Conservation (phyloP, 2,888 invertebrate species). For the Nudaria mundana region DNA sequence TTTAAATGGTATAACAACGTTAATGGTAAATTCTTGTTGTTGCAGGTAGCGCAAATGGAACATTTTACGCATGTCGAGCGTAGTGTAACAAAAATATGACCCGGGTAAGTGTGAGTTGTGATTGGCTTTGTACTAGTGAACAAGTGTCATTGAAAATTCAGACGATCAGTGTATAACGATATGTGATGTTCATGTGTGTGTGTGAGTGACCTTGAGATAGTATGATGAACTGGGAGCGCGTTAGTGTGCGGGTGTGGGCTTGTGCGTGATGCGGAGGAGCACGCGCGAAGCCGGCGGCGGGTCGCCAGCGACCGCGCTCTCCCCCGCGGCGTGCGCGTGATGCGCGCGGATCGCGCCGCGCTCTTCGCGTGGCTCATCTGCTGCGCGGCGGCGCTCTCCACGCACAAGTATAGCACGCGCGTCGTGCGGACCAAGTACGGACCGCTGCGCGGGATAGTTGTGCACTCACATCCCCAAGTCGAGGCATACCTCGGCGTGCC, state of each 20-base stretch:
- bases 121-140: constrained; percentile 16
- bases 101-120: constrained; percentile 54
- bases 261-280: constrained; percentile 58
- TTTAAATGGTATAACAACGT: too few relatives aligned
- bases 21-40: too few relatives aligned
- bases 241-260: constrained; percentile 41
- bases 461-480: constrained; percentile 90
- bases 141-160: constrained; percentile 8
- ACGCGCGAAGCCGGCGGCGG: constrained; percentile 55
- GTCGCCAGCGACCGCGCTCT: constrained; percentile 54
- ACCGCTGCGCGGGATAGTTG: constrained; percentile 90
- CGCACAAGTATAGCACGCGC: constrained; percentile 90
- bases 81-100: constrained; percentile 53
- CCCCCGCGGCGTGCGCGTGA: constrained; percentile 64
- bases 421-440: constrained; percentile 95
- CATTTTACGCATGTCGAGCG: constrained; percentile 29
- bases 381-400: constrained; percentile 78
- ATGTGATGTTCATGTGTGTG: constrained; percentile 49
- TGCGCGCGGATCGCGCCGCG: constrained; percentile 77
- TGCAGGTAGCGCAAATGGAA: constrained; percentile 61
- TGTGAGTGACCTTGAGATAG: constrained; percentile 56
- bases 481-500: constrained; percentile 97
- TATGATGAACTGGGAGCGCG: constrained; percentile 55
- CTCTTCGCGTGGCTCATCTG: constrained; percentile 80
- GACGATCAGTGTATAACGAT: constrained; percentile 18